Conservation (phyloP, 2,888 invertebrate genomes). For the Temnothorax rugatulus region DNA sequence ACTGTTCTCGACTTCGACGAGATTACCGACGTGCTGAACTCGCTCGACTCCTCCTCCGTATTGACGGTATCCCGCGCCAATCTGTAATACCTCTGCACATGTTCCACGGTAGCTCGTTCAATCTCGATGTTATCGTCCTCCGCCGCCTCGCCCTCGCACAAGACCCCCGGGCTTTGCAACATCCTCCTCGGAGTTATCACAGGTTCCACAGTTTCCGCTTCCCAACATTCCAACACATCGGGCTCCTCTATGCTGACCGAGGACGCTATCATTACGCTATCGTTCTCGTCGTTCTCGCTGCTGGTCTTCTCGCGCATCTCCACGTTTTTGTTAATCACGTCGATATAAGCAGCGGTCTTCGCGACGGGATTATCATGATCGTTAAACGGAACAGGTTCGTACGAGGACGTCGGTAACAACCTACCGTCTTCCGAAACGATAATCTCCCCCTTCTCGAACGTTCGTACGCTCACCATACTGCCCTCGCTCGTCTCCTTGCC, state of each 20-base stretch:
- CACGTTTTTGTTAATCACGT: constrained; percentile 15
- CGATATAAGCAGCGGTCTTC: constrained; percentile 14
- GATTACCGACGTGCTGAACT: constrained; percentile 54
- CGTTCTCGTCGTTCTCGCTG: constrained; percentile 66
- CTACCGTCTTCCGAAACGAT: constrained; percentile 83
- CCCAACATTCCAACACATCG: constrained; percentile 87
- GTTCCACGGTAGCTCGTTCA: constrained; percentile 76
- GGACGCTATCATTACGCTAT: constrained; percentile 67
- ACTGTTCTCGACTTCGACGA: constrained; percentile 65
- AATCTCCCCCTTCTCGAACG: constrained; percentile 84
- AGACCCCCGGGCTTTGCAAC: constrained; percentile 68
- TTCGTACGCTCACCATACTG: constrained; percentile 77
- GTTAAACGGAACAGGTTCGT: constrained; percentile 69
- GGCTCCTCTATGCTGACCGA: constrained; percentile 84
- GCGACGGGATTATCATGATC: constrained; percentile 23
- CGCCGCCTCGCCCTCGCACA: constrained; percentile 74
- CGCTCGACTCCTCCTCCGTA: constrained; percentile 71
- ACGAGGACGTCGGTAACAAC: constrained; percentile 77
- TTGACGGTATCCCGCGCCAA: constrained; percentile 77
- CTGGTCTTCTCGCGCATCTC: constrained; percentile 51
- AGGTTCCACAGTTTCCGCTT: constrained; percentile 83
- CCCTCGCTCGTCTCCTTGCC: constrained; percentile 71
- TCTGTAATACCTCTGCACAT: constrained; percentile 83
- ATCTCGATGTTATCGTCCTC: constrained; percentile 72
- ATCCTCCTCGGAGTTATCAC: constrained; percentile 76